Evolutionary conservation across 2,797 vertebrate species (phyloP), one percentile per base, ranked within the genome.

Genomic region (Prunella strophiata): DNA sequence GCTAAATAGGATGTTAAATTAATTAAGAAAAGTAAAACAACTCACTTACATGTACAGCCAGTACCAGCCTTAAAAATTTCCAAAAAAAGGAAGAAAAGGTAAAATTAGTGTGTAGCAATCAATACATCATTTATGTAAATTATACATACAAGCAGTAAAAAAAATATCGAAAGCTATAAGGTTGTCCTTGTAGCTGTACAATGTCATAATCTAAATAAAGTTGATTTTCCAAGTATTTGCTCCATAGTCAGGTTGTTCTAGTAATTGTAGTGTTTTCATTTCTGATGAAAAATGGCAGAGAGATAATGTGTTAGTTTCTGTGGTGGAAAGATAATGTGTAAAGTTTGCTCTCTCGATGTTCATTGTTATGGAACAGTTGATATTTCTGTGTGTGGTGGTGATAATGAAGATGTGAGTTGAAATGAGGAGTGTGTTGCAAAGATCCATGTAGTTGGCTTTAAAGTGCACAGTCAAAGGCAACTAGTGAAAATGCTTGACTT

Each of bases 91-190:
- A 2, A 7, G 30, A 61, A 80, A 74, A 23, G 3, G 5, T 52
- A 11, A 84, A 81, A 12, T 19, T 7, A 48, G 8, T 63, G 40
- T 9, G 6, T 36, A 43, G 22, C 10, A 70, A 63, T 81, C 40
- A 47, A 3, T 70, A 10, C 16, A 21, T 62, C 7, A 1, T 71
- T 26, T 83, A 7, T 62, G 57, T 70, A 47, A 81, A 63, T 78
- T 62, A 51, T 22, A 48, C 57, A 30, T 67, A 63, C 9, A 65
- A 61, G 29, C 17, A 52, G 26, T 65, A 71, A 66, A 62, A 61
- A 34, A 47, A 2, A 2, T 59, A 0, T 48, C 0, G 2, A 66
- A 88, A 72, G 55, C 29, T 81, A 18, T 40, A 78, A 34, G 8
- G 32, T 32, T 84, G 18, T 77, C 23, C 65, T 75, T 52, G 40